Base-by-base conservation (phyloP, 2,113 vertebrate genomes). In the Gallinago media region DNA sequence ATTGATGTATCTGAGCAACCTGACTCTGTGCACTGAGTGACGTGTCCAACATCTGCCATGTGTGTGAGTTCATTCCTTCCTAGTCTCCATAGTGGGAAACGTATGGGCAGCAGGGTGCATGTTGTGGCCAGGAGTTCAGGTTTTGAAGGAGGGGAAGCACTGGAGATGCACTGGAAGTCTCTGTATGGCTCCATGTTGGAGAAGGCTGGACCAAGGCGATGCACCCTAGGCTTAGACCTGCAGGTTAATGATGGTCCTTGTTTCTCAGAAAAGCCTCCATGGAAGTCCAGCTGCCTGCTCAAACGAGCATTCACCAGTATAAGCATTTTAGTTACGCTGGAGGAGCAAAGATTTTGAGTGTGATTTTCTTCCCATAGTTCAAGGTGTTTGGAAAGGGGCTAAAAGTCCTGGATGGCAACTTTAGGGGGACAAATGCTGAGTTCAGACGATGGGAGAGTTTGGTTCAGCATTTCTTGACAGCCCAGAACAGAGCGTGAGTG, bases 51-150 rank as follows among this genome's bases (percentile, higher is more conserved):
- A 4, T 58, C 34, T 66, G 62, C 46, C 38, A 10, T 0, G 0
- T n/a, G 9, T 50, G 15, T 22, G 9, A 46, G 46, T n/a, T 54
- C 63, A 4, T 46, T 66, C 74, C 46, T 76, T 79, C 65, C 2
- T 15, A 8, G 22, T 7, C 31, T 58, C 44, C 4, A 2, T 8
- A 52, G 49, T 12, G 29, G 27, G 14, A 87, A 68, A 6, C 1
- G 9, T 40, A 2, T 42, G 50, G 63, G 36, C 65, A 63, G 40
- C 23, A 32, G 42, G 13, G 34, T 32, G 15, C 1, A 0, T 40
- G 18, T 88, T 92, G 75, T 72, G 47, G 2, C 17, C 0, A 0
- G 11, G n/a, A 82, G 18, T 72, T 65, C 0, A 1, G 44, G 32
- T 68, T 85, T 61, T 65, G 54, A 79, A 94, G 62, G 44, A 92